Conservation (phyloP, 92 coral and sea anemone genomes). For the Epizoanthus stellaris region DNA sequence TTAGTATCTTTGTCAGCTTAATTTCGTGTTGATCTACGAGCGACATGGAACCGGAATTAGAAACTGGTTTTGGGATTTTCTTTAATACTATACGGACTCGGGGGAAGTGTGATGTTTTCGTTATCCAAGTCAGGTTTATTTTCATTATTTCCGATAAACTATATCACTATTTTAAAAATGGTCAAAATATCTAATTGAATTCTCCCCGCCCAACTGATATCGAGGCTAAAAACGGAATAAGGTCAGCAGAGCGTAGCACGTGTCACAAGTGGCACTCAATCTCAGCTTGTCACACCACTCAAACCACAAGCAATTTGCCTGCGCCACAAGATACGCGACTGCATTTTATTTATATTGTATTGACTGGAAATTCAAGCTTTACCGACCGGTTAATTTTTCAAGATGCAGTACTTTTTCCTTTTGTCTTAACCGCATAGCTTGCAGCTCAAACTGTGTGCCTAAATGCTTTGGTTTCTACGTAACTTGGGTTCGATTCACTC, state of each 20-base stretch:
- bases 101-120: too few species aligned
- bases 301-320: conserved; percentile 14
- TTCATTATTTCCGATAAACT: too few species aligned
- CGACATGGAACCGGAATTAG: too few species aligned
- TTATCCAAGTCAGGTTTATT: too few species aligned
- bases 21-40: too few species aligned
- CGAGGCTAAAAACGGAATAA: too few species aligned
- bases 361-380: conserved; percentile 2
- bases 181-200: too few species aligned
- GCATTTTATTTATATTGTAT: not conserved
- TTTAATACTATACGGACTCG: too few species aligned
- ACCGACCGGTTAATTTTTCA: not conserved
- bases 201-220: too few species aligned
- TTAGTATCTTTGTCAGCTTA: too few species aligned
- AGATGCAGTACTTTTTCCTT: not conserved
- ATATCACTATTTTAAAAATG: too few species aligned
- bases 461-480: conserved; percentile 43
- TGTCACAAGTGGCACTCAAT: conserved; percentile 12
- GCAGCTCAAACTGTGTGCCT: not conserved
- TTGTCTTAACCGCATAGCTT: not conserved
- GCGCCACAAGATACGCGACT: conserved; percentile 6
- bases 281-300: conserved; percentile 4
- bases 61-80: too few species aligned
- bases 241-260: conserved; percentile 9
- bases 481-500: conserved; percentile 23